Evolutionary conservation across 2,113 vertebrate species (phyloP).

Genomic region (Callospermophilus lateralis): DNA sequence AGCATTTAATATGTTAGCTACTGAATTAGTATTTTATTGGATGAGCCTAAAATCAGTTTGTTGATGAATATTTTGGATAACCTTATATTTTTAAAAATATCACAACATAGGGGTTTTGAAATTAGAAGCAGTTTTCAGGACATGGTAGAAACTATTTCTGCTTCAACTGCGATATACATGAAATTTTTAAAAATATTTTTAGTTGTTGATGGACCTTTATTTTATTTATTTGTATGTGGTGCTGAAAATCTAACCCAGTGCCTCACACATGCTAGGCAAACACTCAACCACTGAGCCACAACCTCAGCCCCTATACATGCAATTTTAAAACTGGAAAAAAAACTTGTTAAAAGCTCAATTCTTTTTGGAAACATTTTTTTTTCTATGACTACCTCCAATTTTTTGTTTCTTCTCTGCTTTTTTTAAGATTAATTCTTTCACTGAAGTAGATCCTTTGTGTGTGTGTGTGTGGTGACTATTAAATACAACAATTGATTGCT

Average conservation of each 20-base stretch:
- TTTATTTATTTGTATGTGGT: too few species aligned
- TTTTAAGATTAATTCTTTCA: slow-evolving; percentile 42
- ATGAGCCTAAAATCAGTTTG: background rate
- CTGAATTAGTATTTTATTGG: background rate
- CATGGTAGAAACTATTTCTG: background rate
- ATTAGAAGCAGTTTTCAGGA: background rate
- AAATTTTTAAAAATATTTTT: background rate
- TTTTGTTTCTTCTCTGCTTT: slow-evolving; percentile 37
- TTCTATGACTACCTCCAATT: background rate
- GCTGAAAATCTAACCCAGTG: too few species aligned
- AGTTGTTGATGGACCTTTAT: too few species aligned
- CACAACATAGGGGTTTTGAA: background rate
- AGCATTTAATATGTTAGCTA: background rate
- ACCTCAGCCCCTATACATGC: too few species aligned
- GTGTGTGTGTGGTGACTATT: slow-evolving; percentile 47
- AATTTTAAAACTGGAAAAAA: slow-evolving; percentile 8
- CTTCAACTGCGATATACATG: background rate
- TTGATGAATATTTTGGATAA: background rate
- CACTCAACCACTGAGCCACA: too few species aligned
- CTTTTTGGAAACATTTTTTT: background rate
- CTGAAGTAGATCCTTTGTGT: slow-evolving; percentile 58
- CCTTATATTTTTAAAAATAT: background rate
- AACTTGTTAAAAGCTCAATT: background rate
- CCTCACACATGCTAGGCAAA: too few species aligned
- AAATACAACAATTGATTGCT: slow-evolving; percentile 64